Evolutionary conservation across 2,113 vertebrate species (phyloP), one percentile per base, ranked within the genome.

Genomic region (Cacatua alba): DNA sequence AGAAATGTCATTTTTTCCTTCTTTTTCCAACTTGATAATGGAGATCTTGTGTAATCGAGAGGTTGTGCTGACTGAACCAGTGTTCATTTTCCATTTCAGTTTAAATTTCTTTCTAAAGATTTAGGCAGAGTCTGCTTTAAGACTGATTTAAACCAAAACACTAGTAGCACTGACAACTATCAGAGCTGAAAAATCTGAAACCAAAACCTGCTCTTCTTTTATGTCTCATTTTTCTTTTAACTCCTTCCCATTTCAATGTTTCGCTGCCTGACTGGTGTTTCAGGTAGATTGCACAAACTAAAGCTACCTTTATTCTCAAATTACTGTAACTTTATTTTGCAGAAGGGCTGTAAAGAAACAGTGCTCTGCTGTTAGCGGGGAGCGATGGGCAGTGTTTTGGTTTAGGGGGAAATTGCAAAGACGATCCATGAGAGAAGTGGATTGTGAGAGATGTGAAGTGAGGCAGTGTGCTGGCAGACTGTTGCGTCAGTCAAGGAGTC

Each of bases 401-500:
- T 65, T 57, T 14, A 5, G 79, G 71, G 71, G 68, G 52, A 44
- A 72, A 65, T 28, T 82, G 81, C 69, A 29, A 8, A 75, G 90
- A 7, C 4, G 0, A 37, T 74, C 16, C 0, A 0, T 18, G 69
- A 81, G 92, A 44, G 90, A 49, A 84, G 75, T 1, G 57, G 70
- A 9, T 94, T 1, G 14, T 86, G 67, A 88, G 95, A 86, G 94
- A 48, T 88, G 86, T 24, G 86, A 18, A 64, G 88, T 0, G 24
- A 86, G 88, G 86, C 90, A 60, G 72, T 3, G 43, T 1, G 2
- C 86, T 26, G 82, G 69, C 84, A 94, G 93, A 41, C 91, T 79
- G 82, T 39, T 93, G 63, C 82, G 46, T 91, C 94, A 95, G 57
- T 41, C 10, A 37, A 44, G 59, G 89, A 94, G 84, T 86, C 78